Evolutionary conservation across 2,888 invertebrate species (phyloP).

Genomic region (Hymenopus coronatus): DNA sequence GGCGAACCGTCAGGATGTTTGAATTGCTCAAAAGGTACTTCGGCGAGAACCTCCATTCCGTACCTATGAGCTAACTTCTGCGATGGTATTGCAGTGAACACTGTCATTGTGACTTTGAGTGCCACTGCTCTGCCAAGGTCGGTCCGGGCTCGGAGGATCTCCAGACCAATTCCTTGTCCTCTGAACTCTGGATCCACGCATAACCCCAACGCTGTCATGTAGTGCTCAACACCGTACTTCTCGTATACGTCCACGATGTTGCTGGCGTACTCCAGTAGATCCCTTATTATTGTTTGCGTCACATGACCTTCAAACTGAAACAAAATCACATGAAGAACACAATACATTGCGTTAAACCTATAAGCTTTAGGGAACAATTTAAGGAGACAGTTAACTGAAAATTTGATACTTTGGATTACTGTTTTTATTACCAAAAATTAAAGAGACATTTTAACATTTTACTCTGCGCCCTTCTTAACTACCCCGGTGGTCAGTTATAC

Average conservation of each 20-base stretch:
- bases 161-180: constrained; percentile 49
- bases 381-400: too few species aligned
- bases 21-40: constrained; percentile 21
- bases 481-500: too few species aligned
- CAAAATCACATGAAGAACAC: too few species aligned
- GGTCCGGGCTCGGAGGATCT: constrained; percentile 50
- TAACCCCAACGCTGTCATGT: constrained; percentile 52
- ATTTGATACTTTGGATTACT: too few species aligned
- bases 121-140: constrained; percentile 23
- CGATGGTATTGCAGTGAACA: constrained; percentile 26
- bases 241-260: constrained; percentile 50
- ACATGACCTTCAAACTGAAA: background rate
- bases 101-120: constrained; percentile 24
- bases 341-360: too few species aligned
- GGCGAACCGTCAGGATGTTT: background rate
- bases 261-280: constrained; percentile 31
- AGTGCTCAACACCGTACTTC: constrained; percentile 47
- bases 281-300: background rate
- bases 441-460: too few species aligned
- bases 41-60: constrained; percentile 27
- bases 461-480: too few species aligned
- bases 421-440: too few species aligned
- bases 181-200: constrained; percentile 51
- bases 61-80: constrained; percentile 22
- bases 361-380: too few species aligned